These are phyloP conservation scores for Apus apus DNA, from an alignment of 2,113 vertebrate genomes.

Conservation along the genomic window DNA sequence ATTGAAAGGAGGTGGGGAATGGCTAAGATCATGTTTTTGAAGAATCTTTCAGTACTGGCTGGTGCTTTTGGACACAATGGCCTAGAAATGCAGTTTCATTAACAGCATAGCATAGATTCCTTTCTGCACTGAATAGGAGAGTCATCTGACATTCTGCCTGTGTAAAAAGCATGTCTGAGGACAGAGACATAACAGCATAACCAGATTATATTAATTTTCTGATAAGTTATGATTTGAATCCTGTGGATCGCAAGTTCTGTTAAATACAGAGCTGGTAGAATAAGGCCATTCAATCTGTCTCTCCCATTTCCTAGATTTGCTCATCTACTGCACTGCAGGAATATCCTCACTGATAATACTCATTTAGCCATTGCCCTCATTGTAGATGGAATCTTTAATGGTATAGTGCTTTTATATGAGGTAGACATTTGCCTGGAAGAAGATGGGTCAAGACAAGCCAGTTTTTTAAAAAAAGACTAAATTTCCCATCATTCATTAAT, in stretches of 20 bases:
- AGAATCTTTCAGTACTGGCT: neutral
- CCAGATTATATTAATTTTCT: neutral
- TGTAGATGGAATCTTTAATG: neutral
- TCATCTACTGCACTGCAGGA: neutral
- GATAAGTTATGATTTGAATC: neutral
- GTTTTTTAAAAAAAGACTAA: neutral
- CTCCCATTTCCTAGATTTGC: neutral
- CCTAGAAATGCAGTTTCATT: neutral
- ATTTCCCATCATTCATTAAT: neutral
- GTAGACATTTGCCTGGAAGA: neutral
- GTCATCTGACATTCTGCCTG: neutral
- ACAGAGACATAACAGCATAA: neutral
- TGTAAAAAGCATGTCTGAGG: neutral
- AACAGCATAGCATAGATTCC: neutral
- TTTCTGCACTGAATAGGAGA: neutral
- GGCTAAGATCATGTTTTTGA: neutral
- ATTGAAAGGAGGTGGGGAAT: neutral
- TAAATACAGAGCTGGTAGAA: neutral
- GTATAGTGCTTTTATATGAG: neutral
- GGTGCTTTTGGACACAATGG: neutral
- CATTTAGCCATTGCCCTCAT: neutral
- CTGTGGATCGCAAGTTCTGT: neutral
- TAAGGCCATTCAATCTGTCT: neutral
- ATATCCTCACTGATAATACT: neutral
- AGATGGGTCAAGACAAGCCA: neutral